Percentiles rank a stretch among this genome's conserved stretches.
Evolutionary conservation across 2,888 invertebrate species (phyloP).

Genomic region (Oscheius sp.): DNA sequence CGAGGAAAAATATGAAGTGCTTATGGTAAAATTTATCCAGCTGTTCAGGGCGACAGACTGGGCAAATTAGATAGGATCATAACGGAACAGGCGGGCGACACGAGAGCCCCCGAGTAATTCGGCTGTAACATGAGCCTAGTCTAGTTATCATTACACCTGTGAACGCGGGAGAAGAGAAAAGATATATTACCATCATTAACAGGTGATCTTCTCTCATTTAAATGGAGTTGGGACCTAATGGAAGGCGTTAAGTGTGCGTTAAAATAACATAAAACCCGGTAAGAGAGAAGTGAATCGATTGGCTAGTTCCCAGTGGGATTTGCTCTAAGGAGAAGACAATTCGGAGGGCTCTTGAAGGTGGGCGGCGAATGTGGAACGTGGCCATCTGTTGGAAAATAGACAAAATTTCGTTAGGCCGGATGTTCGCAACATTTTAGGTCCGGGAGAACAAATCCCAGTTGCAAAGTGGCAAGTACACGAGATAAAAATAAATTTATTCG

Average conservation of each 20-base stretch:
- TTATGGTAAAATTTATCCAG: background rate
- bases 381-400: conserved; percentile 24
- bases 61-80: conserved; percentile 20
- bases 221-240: too few species aligned
- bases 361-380: conserved; percentile 20
- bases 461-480: background rate
- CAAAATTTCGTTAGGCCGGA: conserved; percentile 19
- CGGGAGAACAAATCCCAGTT: background rate
- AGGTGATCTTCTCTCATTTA: background rate
- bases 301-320: conserved; percentile 35
- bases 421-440: conserved; percentile 20
- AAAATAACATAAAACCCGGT: conserved; percentile 7
- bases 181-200: background rate
- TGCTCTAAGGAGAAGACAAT: conserved; percentile 26
- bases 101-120: conserved; percentile 25
- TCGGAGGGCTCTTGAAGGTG: conserved; percentile 29
- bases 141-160: conserved; percentile 32
- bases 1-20: background rate
- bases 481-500: conserved; percentile 4
- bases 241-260: background rate
- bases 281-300: conserved; percentile 19
- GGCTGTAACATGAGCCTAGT: conserved; percentile 34
- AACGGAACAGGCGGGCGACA: conserved; percentile 10
- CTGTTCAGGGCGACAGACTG: background rate
- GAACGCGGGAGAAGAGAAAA: background rate